These are phyloP conservation scores for Poeciliopsis prolifica DNA, from an alignment of 2,113 vertebrate species.

Conservation along the genomic window DNA sequence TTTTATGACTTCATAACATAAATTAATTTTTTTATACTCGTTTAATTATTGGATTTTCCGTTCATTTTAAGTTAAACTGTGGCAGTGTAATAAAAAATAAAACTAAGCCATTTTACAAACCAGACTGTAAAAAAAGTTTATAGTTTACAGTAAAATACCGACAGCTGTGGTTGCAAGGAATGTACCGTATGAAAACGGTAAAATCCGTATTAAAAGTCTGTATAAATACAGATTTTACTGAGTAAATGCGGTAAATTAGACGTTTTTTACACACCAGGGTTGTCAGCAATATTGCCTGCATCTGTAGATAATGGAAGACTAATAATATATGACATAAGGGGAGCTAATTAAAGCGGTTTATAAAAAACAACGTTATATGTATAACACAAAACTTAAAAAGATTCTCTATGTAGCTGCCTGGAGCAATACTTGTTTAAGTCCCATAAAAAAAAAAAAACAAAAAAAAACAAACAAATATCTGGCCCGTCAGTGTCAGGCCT, in stretches of 20 bases:
- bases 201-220: too few relatives aligned
- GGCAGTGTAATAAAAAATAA: background rate
- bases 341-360: constrained; percentile 53
- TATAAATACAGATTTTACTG: too few relatives aligned
- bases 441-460: constrained; percentile 58
- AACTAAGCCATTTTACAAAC: background rate
- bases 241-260: too few relatives aligned
- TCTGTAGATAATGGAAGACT: constrained; percentile 60
- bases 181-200: too few relatives aligned
- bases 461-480: constrained; percentile 26
- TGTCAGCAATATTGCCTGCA: background rate
- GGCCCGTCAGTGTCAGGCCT: constrained; percentile 73
- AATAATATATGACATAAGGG: constrained; percentile 40
- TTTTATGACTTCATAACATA: background rate
- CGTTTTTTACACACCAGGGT: background rate
- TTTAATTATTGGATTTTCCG: background rate
- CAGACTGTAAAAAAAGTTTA: background rate
- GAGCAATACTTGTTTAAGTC: constrained; percentile 67
- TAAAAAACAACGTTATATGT: constrained; percentile 59
- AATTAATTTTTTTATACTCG: background rate
- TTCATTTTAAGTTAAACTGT: background rate
- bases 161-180: too few relatives aligned
- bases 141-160: too few relatives aligned
- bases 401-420: constrained; percentile 77
- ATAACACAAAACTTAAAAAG: constrained; percentile 66